A percentile compares a stretch with the other conserved stretches of the same genome.
Evolutionary conservation across 2,113 vertebrate genomes (phyloP).

Genomic region (Actenoides lindsayi): DNA sequence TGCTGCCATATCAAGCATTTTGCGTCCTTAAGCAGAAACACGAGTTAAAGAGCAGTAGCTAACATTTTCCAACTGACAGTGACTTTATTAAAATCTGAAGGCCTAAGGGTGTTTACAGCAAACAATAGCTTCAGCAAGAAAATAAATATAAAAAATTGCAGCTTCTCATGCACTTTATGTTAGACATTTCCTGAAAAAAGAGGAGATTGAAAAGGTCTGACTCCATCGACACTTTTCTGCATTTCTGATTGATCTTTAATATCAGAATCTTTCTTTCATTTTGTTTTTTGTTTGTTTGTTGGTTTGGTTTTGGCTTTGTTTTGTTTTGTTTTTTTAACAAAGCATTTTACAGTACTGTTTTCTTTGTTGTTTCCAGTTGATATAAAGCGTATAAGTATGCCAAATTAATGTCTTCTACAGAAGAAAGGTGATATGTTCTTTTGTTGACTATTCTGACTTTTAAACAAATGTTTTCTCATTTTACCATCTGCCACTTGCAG

Average conservation of each 20-base stretch:
- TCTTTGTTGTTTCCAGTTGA: background rate
- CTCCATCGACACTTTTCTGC: background rate
- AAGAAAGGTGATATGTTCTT: conserved; percentile 1
- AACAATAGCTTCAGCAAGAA: background rate
- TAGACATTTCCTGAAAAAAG: background rate
- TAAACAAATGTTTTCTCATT: conserved; percentile 24
- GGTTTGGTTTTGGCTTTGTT: no score
- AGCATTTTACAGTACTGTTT: background rate
- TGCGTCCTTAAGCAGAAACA: background rate
- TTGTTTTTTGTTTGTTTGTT: no score
- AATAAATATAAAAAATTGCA: background rate
- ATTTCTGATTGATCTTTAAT: background rate
- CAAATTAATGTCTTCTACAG: background rate
- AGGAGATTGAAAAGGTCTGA: background rate
- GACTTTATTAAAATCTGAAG: background rate
- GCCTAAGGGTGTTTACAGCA: background rate
- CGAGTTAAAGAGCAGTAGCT: background rate
- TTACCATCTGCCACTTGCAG: background rate
- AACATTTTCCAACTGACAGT: background rate
- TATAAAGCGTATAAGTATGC: background rate
- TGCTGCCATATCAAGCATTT: background rate
- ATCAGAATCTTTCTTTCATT: background rate
- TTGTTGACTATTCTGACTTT: conserved; percentile 1
- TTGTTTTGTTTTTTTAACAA: background rate
- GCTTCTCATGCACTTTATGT: background rate